Conservation (phyloP, 2,797 vertebrate genomes). For the Caiman crocodilus region DNA sequence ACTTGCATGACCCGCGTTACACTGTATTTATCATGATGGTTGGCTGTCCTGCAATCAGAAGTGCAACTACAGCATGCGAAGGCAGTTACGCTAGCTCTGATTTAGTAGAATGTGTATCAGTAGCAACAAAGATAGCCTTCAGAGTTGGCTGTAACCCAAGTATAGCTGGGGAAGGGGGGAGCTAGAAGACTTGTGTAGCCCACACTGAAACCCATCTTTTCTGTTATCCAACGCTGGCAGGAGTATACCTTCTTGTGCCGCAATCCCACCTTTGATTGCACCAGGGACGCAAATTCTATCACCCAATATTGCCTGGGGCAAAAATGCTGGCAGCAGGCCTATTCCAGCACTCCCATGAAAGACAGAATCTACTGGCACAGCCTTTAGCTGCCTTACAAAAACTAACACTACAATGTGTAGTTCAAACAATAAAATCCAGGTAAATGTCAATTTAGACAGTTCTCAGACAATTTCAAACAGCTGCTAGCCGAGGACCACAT, state of each 20-base stretch:
- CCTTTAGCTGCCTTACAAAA: background rate
- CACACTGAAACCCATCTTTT: background rate
- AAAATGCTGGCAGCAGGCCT: background rate
- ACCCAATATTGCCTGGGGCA: background rate
- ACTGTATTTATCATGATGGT: accelerated
- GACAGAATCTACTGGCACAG: background rate
- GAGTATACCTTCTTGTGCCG: background rate
- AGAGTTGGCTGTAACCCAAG: background rate
- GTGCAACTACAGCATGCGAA: background rate
- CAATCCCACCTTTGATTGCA: background rate
- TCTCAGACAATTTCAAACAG: background rate
- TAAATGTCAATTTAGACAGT: no score
- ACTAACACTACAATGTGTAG: background rate
- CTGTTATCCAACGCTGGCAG: background rate
- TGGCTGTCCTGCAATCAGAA: background rate
- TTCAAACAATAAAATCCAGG: background rate
- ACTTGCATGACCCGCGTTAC: background rate
- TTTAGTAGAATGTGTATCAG: background rate
- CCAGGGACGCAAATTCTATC: accelerated
- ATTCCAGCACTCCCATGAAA: background rate
- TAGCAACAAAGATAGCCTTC: accelerated
- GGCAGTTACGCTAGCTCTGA: background rate
- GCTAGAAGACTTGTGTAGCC: background rate
- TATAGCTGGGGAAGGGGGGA: background rate
- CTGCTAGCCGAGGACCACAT: background rate